phyloP scores from a whole-genome alignment of 2,797 vertebrate genomes.

The Dipus sagitta region DNA sequence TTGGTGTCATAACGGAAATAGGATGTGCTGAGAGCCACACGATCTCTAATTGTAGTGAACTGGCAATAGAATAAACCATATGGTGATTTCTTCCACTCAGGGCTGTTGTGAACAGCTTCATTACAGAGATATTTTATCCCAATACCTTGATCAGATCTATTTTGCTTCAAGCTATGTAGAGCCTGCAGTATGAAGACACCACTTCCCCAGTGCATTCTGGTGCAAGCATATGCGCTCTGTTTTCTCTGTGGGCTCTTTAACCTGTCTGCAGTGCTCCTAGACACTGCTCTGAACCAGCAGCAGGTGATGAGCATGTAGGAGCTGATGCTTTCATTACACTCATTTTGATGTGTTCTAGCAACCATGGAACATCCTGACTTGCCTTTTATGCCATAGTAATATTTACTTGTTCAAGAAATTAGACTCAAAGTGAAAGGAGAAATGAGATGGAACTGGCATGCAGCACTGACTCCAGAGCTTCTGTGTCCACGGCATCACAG shows the following conservation, averaged over 20 bases:
- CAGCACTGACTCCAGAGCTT: neutral
- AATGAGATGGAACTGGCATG: neutral
- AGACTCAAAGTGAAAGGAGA: conserved; percentile 34
- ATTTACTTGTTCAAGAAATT: conserved; percentile 56
- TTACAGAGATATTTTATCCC: conserved; percentile 19
- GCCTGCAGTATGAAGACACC: neutral
- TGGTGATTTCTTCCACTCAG: conserved; percentile 7
- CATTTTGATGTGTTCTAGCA: neutral
- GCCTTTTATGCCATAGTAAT: conserved; percentile 15
- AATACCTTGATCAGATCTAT: conserved; percentile 10
- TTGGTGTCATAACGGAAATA: conserved; percentile 41
- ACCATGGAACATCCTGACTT: neutral
- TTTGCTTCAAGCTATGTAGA: conserved; percentile 9
- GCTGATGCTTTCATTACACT: neutral
- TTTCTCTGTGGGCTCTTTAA: neutral
- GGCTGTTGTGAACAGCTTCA: neutral
- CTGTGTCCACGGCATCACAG: accelerated
- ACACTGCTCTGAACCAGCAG: neutral
- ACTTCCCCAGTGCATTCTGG: neutral
- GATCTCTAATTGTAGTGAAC: neutral
- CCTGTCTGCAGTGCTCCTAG: neutral
- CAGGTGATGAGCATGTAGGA: neutral
- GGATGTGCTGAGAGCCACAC: neutral
- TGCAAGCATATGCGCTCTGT: accelerated
- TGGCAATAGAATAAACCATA: neutral